Evolutionary conservation across 2,888 invertebrate species (phyloP), one percentile per base, ranked within the genome.

Genomic region (Ophonus ardosiacus): DNA sequence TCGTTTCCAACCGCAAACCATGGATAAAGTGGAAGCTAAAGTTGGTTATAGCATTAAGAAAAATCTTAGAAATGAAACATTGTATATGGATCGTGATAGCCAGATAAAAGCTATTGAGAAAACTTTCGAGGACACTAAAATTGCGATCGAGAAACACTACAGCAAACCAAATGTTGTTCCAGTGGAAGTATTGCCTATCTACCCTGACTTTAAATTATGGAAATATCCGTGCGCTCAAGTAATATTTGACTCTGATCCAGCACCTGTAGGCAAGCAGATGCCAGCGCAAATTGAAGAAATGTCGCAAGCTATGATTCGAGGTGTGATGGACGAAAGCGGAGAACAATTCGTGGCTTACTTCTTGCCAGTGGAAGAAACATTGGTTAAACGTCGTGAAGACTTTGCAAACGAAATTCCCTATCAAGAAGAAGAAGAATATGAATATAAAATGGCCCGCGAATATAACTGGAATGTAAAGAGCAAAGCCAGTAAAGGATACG

Each of bases 381-480:
- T 99, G 87, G 94, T 94, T 87, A 99, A 99, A 92, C 93, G 99
- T 38, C 95, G 97, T 84, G 93, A 95, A 61, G 99, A 99, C 89
- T 93, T 96, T 78, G 93, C 93, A 0, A 95, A 95, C 71, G 93
- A 93, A 38, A 92, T 96, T 17, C 95, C 97, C 0, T 98, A 97
- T 90, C 95, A 95, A 89, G 98, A 98, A 65, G 98, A 96, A 0
- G 96, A 97, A 87, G 97, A 97, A 82, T 99, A 99, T 89, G 98
- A 99, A 88, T 99, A 99, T 90, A 96, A 97, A 91, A 97, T 99
- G 95, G 98, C 98, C 0, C 94, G 99, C 86, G 99, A 99, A 90
- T 99, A 99, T 91, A 99, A 98, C 90, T 99, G 99, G 99, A 99
- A 98, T 90, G 99, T 99, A 18, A 99, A 99, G 91, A 99, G 98